Base-by-base conservation (phyloP, 2,888 invertebrate species). In the Argynnis bischoffii region DNA sequence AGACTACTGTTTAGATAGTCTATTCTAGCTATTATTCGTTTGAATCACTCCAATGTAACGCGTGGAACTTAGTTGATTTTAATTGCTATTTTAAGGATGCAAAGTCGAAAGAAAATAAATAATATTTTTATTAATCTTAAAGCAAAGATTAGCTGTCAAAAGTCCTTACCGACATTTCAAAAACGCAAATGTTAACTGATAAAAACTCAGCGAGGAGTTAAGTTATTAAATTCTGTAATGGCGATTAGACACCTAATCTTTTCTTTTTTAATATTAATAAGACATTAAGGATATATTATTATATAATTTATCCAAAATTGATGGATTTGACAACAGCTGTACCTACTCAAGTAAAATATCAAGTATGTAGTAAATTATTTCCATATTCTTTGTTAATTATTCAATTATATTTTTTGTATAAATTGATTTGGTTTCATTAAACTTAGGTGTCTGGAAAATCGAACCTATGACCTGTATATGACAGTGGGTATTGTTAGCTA, bases 1-100 rank as follows among this genome's bases (percentile, higher is more conserved):
- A 78, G 78, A 85, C 82, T 84, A 83, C 85, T 84, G 84, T 88
- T 88, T 83, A 86, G 87, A 88, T 89, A 87, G 83, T 85, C 87
- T 89, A 88, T 87, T 90, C 87, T 88, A 89, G 86, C 84, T 87
- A 87, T 88, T 86, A 86, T 85, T 79, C 76, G 79, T 80, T 83
- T 81, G 82, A 82, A 80, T 80, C 79, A 77, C 78, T 79, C 80
- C 72, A 70, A 50, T 61, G 61, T 50, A 53, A 35, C 59, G 70
- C 75, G 76, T 74, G 76, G 74, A 74, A 59, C 48, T 48, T 48
- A 48, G 46, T 46, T 76, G 50, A 16, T 21, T 51, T 51, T 54
- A 54, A 46, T 57, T 47, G 54, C 54, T 63, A 63, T 54, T 53
- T 63, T 50, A n/a, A 13, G 13, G 14, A 26, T 50, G 3, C n/a